phyloP scores from a whole-genome alignment of 2,113 vertebrate genomes.

The Odontophorus gujanensis region DNA sequence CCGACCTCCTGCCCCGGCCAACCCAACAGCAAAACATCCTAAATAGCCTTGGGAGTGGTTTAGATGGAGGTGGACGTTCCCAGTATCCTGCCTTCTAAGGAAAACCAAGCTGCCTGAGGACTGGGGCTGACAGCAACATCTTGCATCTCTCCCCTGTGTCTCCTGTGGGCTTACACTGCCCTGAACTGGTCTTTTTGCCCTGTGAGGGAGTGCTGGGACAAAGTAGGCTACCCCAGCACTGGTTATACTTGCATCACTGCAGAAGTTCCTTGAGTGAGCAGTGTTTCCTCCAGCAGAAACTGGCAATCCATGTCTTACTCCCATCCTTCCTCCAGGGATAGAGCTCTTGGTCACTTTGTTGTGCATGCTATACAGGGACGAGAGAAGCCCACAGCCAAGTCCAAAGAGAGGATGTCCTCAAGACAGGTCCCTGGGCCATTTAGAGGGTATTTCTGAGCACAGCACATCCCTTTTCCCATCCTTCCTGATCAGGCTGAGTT shows the following conservation, averaged over 20 bases:
- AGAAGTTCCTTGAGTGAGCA: background rate
- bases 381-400: background rate
- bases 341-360: background rate
- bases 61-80: background rate
- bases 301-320: background rate
- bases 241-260: background rate
- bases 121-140: background rate
- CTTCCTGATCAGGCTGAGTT: background rate
- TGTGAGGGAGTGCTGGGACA: background rate
- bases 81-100: background rate
- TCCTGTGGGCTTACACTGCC: background rate
- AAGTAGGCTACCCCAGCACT: background rate
- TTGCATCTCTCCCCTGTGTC: rapidly evolving
- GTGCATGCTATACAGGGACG: background rate
- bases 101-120: background rate
- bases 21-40: background rate
- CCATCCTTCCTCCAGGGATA: background rate
- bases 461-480: background rate
- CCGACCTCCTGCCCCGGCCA: background rate
- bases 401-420: background rate
- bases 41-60: background rate
- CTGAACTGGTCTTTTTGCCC: background rate
- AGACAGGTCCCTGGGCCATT: background rate
- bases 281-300: background rate
- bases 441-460: background rate